Evolutionary conservation across 2,888 invertebrate genomes (phyloP).

Genomic region (Apamea crenata): DNA sequence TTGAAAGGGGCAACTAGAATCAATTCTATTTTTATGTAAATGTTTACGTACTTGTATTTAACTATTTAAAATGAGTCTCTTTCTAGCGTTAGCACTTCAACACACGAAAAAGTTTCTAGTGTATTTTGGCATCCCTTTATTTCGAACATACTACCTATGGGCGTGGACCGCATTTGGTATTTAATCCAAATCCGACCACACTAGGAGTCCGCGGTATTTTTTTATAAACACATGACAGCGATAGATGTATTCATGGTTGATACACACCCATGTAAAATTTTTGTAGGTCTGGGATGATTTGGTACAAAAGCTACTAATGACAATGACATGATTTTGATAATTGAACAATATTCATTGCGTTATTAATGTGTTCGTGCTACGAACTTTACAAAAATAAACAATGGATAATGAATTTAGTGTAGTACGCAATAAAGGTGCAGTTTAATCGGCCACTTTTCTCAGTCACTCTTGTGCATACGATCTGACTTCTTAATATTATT

Average conservation of each 20-base stretch:
- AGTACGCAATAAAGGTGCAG: neutral
- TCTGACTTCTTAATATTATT: constrained; percentile 74
- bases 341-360: neutral
- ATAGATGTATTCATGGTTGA: neutral
- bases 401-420: neutral
- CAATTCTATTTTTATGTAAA: too few species aligned
- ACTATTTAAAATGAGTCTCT: neutral
- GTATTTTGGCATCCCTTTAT: neutral
- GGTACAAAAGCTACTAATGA: constrained; percentile 3
- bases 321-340: neutral
- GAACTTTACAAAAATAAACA: too few species aligned
- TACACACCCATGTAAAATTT: neutral
- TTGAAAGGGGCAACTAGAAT: neutral
- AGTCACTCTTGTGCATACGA: constrained; percentile 26
- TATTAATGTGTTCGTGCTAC: neutral
- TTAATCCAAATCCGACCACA: constrained; percentile 1
- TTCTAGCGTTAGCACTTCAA: neutral
- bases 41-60: too few species aligned
- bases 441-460: neutral
- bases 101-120: neutral
- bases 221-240: neutral
- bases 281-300: neutral
- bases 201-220: constrained; percentile 1
- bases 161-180: neutral
- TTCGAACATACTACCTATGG: neutral